These are phyloP conservation scores for Poecile atricapillus DNA, from an alignment of 2,113 vertebrate species.

Conservation along the genomic window DNA sequence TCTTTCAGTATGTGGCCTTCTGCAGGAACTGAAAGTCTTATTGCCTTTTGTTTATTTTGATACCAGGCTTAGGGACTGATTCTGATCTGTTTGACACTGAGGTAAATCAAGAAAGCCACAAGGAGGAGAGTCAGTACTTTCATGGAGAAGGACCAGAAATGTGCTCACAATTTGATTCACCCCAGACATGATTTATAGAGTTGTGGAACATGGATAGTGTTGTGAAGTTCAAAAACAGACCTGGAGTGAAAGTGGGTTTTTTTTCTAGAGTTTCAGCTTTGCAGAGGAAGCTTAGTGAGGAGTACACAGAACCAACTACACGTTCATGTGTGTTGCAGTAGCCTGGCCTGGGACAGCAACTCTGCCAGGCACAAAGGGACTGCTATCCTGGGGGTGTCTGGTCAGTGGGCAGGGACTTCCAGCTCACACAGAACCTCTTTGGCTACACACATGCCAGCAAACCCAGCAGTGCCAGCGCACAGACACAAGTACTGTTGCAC, in stretches of 20 bases:
- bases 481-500: not conserved
- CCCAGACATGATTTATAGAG: not conserved
- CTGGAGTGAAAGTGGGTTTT: not conserved
- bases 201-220: not conserved
- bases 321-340: accelerated
- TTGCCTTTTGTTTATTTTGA: not conserved
- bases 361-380: not conserved
- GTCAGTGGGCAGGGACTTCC: not conserved
- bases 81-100: not conserved
- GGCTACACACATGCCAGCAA: not conserved
- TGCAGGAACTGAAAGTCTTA: not conserved
- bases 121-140: not conserved
- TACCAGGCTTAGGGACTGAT: not conserved
- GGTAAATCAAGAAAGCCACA: not conserved
- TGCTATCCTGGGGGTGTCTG: not conserved
- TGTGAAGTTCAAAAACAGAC: not conserved
- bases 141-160: not conserved
- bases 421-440: not conserved
- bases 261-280: not conserved
- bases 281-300: not conserved
- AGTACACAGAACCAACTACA: not conserved
- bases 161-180: not conserved
- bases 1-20: not conserved
- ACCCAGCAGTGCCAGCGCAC: not conserved
- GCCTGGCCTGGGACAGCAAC: not conserved